These are phyloP conservation scores for Drosophila paucipuncta DNA, from an alignment of 2,888 invertebrate genomes.

Conservation along the genomic window DNA sequence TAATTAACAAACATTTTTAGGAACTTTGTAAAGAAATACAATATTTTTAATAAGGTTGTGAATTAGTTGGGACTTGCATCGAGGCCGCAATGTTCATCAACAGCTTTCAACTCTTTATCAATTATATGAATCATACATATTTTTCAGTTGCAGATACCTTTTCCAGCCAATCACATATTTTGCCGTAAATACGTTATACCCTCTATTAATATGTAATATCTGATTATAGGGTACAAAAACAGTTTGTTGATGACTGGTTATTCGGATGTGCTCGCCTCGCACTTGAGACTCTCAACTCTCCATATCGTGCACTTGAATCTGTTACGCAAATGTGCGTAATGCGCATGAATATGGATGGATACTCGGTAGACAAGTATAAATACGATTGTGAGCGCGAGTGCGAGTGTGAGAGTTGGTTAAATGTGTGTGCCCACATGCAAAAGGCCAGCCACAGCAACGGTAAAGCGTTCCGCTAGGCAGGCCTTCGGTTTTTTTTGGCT, in stretches of 20 bases:
- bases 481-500: constrained; percentile 44
- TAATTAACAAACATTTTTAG: background rate
- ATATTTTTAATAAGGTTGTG: too few relatives aligned
- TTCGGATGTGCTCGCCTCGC: constrained; percentile 56
- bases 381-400: background rate
- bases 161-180: background rate
- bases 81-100: background rate
- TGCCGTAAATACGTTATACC: background rate
- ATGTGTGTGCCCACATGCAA: constrained; percentile 51
- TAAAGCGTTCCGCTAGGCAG: constrained; percentile 65
- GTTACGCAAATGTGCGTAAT: constrained; percentile 81
- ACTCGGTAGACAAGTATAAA: constrained; percentile 40
- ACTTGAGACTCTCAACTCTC: constrained; percentile 64
- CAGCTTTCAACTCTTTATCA: background rate
- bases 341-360: constrained; percentile 71
- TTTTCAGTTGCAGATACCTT: background rate
- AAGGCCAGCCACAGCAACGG: constrained; percentile 48
- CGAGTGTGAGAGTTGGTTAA: constrained; percentile 15
- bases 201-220: background rate
- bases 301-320: constrained; percentile 76
- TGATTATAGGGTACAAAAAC: constrained; percentile 21
- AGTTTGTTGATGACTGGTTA: constrained; percentile 26
- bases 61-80: background rate
- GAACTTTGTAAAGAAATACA: background rate
- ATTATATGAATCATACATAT: background rate